Conservation (phyloP, 2,888 invertebrate genomes). For the Eupithecia vulgata region DNA sequence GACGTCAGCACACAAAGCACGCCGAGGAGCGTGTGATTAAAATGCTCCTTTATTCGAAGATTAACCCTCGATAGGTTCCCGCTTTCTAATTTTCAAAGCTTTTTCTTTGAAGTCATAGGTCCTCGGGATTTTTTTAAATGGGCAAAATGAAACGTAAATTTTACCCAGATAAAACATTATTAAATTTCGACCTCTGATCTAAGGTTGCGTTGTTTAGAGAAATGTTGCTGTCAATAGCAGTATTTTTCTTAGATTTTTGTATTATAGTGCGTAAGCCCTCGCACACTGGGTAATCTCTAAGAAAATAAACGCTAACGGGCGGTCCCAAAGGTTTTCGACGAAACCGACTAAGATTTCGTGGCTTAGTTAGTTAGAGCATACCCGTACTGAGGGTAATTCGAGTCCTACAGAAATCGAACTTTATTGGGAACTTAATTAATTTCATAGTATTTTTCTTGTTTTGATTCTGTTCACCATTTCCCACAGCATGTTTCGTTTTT, state of each 20-base stretch:
- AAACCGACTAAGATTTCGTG: too few species aligned
- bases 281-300: too few species aligned
- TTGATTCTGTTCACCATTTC: conserved; percentile 24
- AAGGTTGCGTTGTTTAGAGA: neutral
- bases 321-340: too few species aligned
- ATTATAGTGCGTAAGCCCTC: too few species aligned
- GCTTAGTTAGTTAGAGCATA: too few species aligned
- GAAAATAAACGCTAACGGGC: too few species aligned
- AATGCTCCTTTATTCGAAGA: conserved; percentile 39
- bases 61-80: conserved; percentile 10
- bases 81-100: neutral
- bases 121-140: neutral
- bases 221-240: too few species aligned
- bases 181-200: neutral
- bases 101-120: neutral
- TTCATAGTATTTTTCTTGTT: too few species aligned
- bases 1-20: conserved; percentile 50
- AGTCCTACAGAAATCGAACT: too few species aligned
- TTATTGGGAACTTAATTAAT: too few species aligned
- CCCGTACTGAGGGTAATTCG: too few species aligned
- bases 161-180: neutral
- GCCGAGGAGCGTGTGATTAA: conserved; percentile 51
- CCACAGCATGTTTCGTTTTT: conserved; percentile 38
- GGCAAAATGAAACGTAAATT: neutral
- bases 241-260: too few species aligned